A percentile compares a stretch with the other conserved stretches of the same genome.
phyloP scores from a whole-genome alignment of 2,888 invertebrate species.

The Magallana nippona region DNA sequence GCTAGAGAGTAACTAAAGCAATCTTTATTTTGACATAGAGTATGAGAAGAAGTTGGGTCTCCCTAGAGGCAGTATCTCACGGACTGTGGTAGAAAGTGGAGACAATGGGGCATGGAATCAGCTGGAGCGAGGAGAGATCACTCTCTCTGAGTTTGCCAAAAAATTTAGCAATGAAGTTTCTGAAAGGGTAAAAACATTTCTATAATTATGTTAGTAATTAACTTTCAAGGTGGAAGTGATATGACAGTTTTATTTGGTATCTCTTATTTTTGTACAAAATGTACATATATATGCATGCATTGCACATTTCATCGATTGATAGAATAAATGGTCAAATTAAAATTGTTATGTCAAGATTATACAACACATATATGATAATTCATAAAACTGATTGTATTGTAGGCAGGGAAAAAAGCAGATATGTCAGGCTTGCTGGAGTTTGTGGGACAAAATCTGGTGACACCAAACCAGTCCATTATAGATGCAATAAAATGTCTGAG shows the following conservation, averaged over 20 bases:
- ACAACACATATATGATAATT: no score
- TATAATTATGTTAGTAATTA: background rate
- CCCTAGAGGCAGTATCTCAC: conserved; percentile 71
- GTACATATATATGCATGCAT: no score
- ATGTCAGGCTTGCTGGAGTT: conserved; percentile 61
- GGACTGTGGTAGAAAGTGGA: conserved; percentile 70
- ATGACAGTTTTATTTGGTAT: no score
- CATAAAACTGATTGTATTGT: background rate
- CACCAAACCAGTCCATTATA: conserved; percentile 71
- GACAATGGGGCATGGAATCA: conserved; percentile 72
- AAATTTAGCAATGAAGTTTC: conserved; percentile 78
- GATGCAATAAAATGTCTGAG: conserved; percentile 77
- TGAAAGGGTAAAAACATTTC: conserved; percentile 68
- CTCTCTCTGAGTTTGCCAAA: conserved; percentile 77
- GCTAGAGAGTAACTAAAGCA: background rate
- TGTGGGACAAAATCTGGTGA: conserved; percentile 46
- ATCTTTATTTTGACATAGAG: conserved; percentile 54
- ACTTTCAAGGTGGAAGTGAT: no score
- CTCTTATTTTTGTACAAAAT: no score
- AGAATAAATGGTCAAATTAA: background rate
- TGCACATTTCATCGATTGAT: background rate
- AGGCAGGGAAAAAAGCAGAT: conserved; percentile 69
- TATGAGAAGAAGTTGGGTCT: conserved; percentile 73
- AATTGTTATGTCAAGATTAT: background rate
- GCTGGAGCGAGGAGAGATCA: conserved; percentile 79